Evolutionary conservation across 1,140 invertebrate species (phyloP), one percentile per base, ranked within the genome.

Genomic region (Oppia nitens): DNA sequence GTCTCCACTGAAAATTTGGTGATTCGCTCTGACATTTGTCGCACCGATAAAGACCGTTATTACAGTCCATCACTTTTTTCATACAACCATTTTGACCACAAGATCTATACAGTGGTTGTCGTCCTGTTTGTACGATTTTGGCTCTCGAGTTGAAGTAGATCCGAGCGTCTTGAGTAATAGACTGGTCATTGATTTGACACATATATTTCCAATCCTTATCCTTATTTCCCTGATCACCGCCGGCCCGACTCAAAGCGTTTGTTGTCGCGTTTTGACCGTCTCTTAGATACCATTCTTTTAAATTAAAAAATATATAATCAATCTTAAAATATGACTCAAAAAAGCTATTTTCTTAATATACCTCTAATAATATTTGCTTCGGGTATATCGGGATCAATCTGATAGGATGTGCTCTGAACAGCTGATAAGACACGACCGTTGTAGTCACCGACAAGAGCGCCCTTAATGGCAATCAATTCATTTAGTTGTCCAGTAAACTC

Each of bases 11-110:
- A 68, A 83, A 97, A 64, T 85, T 84, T 0, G 82, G 80, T 69
- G 79, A 87, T 60, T 88, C 85, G 51, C 79, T 75, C 62, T 83
- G 78, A 70, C 94, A 98, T 71, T 96, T 96, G 70, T 97, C 94
- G 71, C 95, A 98, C 60, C 88, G 77, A 69, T 82, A 98, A 64
- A 83, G 76, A 4, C 85, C 87, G 14, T 56, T 32, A 49, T 83
- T 80, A 68, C 83, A 77, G 73, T 96, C 91, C 25, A 93, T 73
- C 1, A 83, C 78, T 72, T 97, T 97, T 68, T 96, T 97, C 66
- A 94, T 93, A 70, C 92, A 97, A 14, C 27, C 27, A n/a, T 32
- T 23, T 2, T 56, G 20, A 47, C 79, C 77, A 14, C 93, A 97
- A 1, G 89, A 82, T 74, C 89, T 83, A 68, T 97, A 98, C 48